A percentile compares a stretch with the other conserved stretches of the same genome.
Conservation (phyloP, 2,113 vertebrate species). For the Arizona elegans region DNA sequence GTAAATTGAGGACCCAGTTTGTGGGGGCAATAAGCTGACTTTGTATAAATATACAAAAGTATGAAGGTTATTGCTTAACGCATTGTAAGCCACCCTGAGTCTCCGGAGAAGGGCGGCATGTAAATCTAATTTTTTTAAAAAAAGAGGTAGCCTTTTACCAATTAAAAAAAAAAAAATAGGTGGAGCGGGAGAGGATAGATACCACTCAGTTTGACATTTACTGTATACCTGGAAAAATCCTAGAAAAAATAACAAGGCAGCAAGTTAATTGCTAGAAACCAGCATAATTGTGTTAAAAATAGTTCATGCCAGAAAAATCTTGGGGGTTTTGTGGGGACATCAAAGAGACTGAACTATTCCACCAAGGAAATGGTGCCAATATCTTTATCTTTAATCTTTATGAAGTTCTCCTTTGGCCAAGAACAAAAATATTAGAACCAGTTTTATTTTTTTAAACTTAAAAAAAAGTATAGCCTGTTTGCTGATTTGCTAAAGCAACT, state of each 20-base stretch:
- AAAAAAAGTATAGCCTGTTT: constrained; percentile 52
- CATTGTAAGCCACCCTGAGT: no score
- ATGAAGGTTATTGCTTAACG: no score
- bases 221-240: not conserved
- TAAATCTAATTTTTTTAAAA: no score
- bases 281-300: not conserved
- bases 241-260: not conserved
- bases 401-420: constrained; percentile 55
- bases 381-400: constrained; percentile 43
- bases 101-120: no score
- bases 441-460: constrained; percentile 45
- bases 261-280: not conserved
- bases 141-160: not conserved
- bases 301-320: not conserved
- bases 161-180: not conserved
- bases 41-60: no score
- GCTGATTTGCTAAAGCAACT: constrained; percentile 61
- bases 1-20: no score
- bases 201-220: not conserved
- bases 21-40: no score
- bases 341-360: not conserved
- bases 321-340: not conserved
- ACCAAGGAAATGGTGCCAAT: not conserved
- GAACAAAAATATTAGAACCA: constrained; percentile 55
- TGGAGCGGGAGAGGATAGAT: not conserved